A percentile compares a stretch with the other conserved stretches of the same genome.
phyloP scores from a whole-genome alignment of 2,113 vertebrate species.

The Ophiodon elongatus region DNA sequence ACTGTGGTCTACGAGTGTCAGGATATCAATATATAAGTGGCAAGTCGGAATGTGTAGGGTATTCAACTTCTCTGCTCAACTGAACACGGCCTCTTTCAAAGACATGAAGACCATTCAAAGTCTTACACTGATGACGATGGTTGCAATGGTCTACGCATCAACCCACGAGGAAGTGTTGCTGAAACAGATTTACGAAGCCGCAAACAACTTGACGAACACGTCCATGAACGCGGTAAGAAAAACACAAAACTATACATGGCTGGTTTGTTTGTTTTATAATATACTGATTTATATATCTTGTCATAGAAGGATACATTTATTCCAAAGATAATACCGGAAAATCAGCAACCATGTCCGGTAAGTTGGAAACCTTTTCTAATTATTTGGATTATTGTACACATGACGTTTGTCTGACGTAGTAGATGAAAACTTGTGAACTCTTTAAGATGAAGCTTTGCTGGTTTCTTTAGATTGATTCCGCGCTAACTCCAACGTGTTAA shows the following conservation, averaged over 20 bases:
- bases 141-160: background rate
- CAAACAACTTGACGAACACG: rapidly evolving
- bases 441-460: background rate
- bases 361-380: slow-evolving; percentile 5
- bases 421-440: background rate
- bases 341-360: too few relatives aligned
- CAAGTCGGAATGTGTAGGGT: background rate
- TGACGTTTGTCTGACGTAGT: background rate
- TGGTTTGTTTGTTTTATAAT: background rate
- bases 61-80: slow-evolving; percentile 31
- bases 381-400: background rate
- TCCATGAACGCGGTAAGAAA: slow-evolving; percentile 36
- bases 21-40: slow-evolving; percentile 54
- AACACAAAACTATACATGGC: background rate
- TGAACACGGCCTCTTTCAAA: background rate
- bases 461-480: background rate
- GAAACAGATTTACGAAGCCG: rapidly evolving
- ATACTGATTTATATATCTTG: slow-evolving; percentile 24
- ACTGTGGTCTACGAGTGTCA: slow-evolving; percentile 28
- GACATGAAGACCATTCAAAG: slow-evolving; percentile 57
- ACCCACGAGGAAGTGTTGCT: rapidly evolving
- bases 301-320: too few relatives aligned
- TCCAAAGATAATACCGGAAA: too few relatives aligned
- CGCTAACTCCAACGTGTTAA: background rate
- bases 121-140: slow-evolving; percentile 6